Evolutionary conservation across 2,888 invertebrate genomes (phyloP), one percentile per base, ranked within the genome.

Genomic region (Cyclophora albipunctata): DNA sequence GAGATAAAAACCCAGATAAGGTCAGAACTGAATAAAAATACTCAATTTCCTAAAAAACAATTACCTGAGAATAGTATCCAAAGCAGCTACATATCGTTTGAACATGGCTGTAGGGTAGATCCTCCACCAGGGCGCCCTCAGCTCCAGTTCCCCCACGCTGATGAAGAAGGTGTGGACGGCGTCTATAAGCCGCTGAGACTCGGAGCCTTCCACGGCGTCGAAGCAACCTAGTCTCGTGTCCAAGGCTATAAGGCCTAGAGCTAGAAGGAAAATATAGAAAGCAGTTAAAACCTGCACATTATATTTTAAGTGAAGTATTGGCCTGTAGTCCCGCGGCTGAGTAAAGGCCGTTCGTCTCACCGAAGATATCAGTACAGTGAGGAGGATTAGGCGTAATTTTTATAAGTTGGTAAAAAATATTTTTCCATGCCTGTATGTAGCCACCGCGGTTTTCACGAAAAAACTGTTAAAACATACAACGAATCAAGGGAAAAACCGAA

Each of bases 61-160:
- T 66, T 78, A 93, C 93, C 91, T 90, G 56, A 91, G 90, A 63
- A 94, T 93, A 3, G 91, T 92, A 64, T 94, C 93, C 55, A 94
- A 80, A 0, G 93, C 92, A 2, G 86, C 80, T 0, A 93, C 91
- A 62, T 92, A 93, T 73, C 84, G 75, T 44, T 77, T 87, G 78
- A 92, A 93, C 65, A 91, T 91, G 0, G 90, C 83, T 0, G 93
- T 93, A 3, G 88, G 90, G 66, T 92, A 91, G 3, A 92, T 60
- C 63, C 90, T 88, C 93, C 93, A 93, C 82, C 93, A 91, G 0
- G 93, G 93, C 3, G 92, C 89, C 54, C 91, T 88, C 7, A 93
- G 75, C 64, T 93, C 93, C 50, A 93, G 70, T 46, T 91, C 82
- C 0, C 91, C 92, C 0, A 93, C 92, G 58, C 91, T 91, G 3